Conservation (phyloP, 2,888 invertebrate species). For the Lasioglossum malachurum region DNA sequence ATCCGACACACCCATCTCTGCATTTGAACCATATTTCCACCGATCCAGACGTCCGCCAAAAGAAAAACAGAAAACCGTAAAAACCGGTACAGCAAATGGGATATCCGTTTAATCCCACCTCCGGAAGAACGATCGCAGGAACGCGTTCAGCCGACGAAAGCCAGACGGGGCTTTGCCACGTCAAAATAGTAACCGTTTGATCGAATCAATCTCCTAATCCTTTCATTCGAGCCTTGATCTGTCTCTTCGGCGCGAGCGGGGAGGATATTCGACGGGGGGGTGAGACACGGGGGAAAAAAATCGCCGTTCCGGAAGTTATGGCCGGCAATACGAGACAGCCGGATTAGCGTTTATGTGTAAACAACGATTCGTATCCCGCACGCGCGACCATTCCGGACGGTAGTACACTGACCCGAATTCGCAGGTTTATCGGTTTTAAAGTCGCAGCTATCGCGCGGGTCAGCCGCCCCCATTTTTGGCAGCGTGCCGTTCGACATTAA, state of each 20-base stretch:
- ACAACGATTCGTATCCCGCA: slow-evolving; percentile 23
- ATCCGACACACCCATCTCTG: neutral
- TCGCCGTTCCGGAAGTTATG: slow-evolving; percentile 11
- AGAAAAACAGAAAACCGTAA: neutral
- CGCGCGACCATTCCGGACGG: slow-evolving; percentile 24
- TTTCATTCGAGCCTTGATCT: slow-evolving; percentile 21
- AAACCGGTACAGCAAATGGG: neutral
- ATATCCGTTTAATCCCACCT: neutral
- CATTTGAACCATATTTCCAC: neutral
- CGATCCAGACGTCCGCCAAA: neutral
- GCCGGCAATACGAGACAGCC: neutral
- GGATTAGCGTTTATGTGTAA: slow-evolving; percentile 33
- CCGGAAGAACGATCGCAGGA: neutral
- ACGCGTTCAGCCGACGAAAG: neutral
- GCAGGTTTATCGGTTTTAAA: slow-evolving; percentile 51
- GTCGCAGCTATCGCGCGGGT: slow-evolving; percentile 69
- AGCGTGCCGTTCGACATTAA: slow-evolving; percentile 80
- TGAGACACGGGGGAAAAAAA: neutral
- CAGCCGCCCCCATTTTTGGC: slow-evolving; percentile 80
- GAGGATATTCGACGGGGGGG: neutral
- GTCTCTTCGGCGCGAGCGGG: neutral
- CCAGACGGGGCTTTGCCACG: neutral
- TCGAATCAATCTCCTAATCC: slow-evolving; percentile 34
- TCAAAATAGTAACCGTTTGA: slow-evolving; percentile 2
- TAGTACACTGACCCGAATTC: slow-evolving; percentile 39